Conservation (phyloP, 92 coral and sea anemone species). For the Muricea muricata region DNA sequence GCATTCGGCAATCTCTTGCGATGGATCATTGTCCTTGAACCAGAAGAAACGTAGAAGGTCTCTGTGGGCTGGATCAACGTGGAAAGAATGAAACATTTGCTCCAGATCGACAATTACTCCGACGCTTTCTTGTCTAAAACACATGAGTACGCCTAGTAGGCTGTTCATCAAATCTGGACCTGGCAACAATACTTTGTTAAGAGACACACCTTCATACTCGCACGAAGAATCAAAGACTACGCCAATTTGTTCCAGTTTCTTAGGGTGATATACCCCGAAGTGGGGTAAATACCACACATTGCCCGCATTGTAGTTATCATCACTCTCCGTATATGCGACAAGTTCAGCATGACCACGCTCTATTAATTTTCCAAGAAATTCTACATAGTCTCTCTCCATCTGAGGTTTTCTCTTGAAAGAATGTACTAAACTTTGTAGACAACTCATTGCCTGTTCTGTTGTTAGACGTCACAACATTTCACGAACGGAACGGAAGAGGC, state of each 20-base stretch:
- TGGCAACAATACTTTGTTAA: constrained; percentile 39
- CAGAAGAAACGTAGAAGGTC: constrained; percentile 48
- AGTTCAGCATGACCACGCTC: constrained; percentile 33
- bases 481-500: constrained; percentile 60
- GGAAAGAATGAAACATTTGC: constrained; percentile 52
- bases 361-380: constrained; percentile 45
- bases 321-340: background rate
- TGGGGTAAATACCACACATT: constrained; percentile 51
- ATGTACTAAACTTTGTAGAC: constrained; percentile 34
- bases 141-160: constrained; percentile 32
- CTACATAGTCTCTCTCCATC: constrained; percentile 47
- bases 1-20: constrained; percentile 10
- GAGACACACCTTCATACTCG: constrained; percentile 21
- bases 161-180: constrained; percentile 59
- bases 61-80: background rate
- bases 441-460: constrained; percentile 50
- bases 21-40: constrained; percentile 44
- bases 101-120: constrained; percentile 49
- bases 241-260: constrained; percentile 54
- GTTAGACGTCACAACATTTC: constrained; percentile 43
- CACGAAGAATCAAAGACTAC: constrained; percentile 55
- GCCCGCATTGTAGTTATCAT: background rate
- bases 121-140: background rate
- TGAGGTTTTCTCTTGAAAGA: constrained; percentile 55
- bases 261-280: constrained; percentile 51